Conservation (phyloP, 2,888 invertebrate species). For the Limnephilus rhombicus region DNA sequence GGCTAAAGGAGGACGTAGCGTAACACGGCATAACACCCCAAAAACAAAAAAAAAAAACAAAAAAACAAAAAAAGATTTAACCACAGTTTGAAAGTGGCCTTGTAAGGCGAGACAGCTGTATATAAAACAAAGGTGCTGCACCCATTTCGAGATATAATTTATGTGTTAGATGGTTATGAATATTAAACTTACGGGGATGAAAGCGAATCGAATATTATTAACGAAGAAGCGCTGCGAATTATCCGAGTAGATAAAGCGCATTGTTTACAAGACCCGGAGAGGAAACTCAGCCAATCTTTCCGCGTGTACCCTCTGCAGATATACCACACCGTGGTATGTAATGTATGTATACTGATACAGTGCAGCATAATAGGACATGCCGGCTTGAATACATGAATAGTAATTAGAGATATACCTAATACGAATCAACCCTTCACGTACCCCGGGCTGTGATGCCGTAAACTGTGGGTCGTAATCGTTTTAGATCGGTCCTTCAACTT, state of each 20-base stretch:
- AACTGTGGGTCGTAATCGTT: constrained; percentile 24
- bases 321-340: constrained; percentile 41
- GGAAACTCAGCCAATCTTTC: constrained; percentile 58
- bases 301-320: constrained; percentile 30
- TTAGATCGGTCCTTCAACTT: not conserved
- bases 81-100: too few species aligned
- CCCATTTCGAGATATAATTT: not conserved
- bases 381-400: constrained; percentile 65
- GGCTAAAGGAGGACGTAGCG: too few species aligned
- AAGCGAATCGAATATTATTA: constrained; percentile 28
- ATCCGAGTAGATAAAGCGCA: constrained; percentile 54
- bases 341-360: constrained; percentile 26
- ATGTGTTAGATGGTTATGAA: not conserved
- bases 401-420: constrained; percentile 51
- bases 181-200: not conserved
- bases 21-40: too few species aligned
- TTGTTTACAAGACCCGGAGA: constrained; percentile 62
- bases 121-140: not conserved
- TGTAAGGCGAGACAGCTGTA: not conserved
- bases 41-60: too few species aligned
- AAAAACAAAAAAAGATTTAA: too few species aligned
- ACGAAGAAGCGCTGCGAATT: constrained; percentile 25
- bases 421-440: constrained; percentile 28
- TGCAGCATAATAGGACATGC: constrained; percentile 62
- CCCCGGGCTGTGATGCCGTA: not conserved